Percentiles rank a stretch among this genome's conserved stretches.
Evolutionary conservation across 2,888 invertebrate genomes (phyloP).

Genomic region (Acanthosepion pharaonis): DNA sequence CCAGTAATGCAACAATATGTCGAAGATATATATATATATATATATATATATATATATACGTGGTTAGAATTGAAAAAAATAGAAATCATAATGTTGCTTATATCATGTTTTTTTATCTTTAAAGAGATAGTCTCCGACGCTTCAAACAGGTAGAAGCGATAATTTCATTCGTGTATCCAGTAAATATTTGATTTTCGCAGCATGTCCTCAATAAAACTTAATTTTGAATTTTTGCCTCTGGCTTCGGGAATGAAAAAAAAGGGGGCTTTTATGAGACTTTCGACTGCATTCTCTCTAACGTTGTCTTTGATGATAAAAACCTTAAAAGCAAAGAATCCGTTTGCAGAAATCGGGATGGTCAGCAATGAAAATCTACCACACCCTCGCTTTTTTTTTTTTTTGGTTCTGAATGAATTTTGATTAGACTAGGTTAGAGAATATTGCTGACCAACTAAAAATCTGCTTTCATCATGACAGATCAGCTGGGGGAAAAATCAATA

Average conservation of each 20-base stretch:
- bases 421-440: too few relatives aligned
- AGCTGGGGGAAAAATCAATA: too few relatives aligned
- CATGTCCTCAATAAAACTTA: neutral
- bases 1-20: too few relatives aligned
- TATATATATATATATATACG: neutral
- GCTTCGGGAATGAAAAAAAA: neutral
- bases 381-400: too few relatives aligned
- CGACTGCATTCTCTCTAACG: neutral
- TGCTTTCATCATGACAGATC: too few relatives aligned
- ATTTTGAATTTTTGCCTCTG: neutral
- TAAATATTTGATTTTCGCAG: neutral
- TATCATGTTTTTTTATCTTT: neutral
- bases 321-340: too few relatives aligned
- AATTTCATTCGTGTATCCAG: neutral
- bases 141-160: neutral
- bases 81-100: neutral
- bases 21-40: neutral
- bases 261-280: neutral
- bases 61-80: too few relatives aligned
- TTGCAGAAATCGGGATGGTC: too few relatives aligned
- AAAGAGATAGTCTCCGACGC: neutral
- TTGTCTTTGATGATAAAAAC: neutral
- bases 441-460: too few relatives aligned
- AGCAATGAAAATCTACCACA: too few relatives aligned
- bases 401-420: too few relatives aligned